A percentile compares a stretch with the other conserved stretches of the same genome.
Conservation (phyloP, 1,140 invertebrate genomes). For the Drosophila pallidifrons region DNA sequence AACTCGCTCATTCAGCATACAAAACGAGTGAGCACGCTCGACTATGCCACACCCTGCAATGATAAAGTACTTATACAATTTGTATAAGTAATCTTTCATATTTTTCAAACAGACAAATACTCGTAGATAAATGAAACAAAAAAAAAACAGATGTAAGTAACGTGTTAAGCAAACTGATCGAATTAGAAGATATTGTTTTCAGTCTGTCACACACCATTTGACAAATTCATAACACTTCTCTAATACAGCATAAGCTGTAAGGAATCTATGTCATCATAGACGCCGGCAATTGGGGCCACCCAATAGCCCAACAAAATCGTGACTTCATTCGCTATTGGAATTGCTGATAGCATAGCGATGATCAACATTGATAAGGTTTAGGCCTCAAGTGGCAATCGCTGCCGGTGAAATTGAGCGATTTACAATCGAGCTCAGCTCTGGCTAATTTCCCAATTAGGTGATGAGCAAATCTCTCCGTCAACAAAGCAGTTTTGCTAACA, state of each 20-base stretch:
- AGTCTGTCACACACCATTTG: background rate
- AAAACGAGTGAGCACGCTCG: background rate
- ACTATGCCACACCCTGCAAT: constrained; percentile 1
- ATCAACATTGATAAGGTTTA: constrained; percentile 34
- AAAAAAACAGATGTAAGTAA: no score
- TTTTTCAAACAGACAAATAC: no score
- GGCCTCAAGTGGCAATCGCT: constrained; percentile 69
- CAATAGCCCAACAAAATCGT: constrained; percentile 18
- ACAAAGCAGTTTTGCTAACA: background rate
- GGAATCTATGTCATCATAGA: constrained; percentile 17
- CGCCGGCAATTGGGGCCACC: constrained; percentile 15
- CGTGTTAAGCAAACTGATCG: background rate
- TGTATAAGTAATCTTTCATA: no score
- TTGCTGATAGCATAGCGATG: constrained; percentile 35
- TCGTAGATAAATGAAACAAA: no score
- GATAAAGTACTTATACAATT: no score
- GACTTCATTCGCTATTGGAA: constrained; percentile 39
- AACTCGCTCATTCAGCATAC: constrained; percentile 6
- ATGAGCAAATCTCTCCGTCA: constrained; percentile 53
- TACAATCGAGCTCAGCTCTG: constrained; percentile 36
- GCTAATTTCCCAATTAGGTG: constrained; percentile 61
- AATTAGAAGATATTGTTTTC: background rate
- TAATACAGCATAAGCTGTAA: background rate
- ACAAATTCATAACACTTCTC: background rate
- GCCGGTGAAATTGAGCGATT: constrained; percentile 52